Evolutionary conservation across 2,797 vertebrate genomes (phyloP).

Genomic region (Falco peregrinus): DNA sequence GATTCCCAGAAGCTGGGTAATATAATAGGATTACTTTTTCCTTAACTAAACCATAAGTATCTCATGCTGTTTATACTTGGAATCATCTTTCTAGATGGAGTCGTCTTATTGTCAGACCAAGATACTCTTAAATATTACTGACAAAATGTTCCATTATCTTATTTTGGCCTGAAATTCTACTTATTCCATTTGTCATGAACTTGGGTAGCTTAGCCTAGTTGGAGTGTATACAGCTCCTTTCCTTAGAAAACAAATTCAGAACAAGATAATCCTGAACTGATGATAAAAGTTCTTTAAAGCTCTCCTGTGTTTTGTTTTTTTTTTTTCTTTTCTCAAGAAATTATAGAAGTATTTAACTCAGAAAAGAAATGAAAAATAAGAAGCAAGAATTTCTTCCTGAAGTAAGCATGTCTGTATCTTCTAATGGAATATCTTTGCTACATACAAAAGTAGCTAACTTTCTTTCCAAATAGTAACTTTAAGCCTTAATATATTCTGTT

Average conservation of each 20-base stretch:
- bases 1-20: neutral
- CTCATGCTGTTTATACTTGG: neutral
- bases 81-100: neutral
- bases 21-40: neutral
- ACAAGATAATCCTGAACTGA: neutral
- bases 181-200: neutral
- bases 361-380: neutral
- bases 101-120: neutral
- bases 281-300: neutral
- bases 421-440: neutral
- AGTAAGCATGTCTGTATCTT: neutral
- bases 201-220: neutral
- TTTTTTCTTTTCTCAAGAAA: neutral
- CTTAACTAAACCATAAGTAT: neutral
- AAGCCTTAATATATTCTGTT: neutral
- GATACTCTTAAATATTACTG: neutral
- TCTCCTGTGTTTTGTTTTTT: neutral
- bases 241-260: neutral
- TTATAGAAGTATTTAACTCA: neutral
- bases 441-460: neutral
- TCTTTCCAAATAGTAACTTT: neutral
- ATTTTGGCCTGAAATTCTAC: neutral
- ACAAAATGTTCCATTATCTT: neutral
- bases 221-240: neutral
- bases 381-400: neutral